Evolutionary conservation across 1,140 invertebrate genomes (phyloP), one percentile per base, ranked within the genome.

Genomic region (Drosophila gunungcola): DNA sequence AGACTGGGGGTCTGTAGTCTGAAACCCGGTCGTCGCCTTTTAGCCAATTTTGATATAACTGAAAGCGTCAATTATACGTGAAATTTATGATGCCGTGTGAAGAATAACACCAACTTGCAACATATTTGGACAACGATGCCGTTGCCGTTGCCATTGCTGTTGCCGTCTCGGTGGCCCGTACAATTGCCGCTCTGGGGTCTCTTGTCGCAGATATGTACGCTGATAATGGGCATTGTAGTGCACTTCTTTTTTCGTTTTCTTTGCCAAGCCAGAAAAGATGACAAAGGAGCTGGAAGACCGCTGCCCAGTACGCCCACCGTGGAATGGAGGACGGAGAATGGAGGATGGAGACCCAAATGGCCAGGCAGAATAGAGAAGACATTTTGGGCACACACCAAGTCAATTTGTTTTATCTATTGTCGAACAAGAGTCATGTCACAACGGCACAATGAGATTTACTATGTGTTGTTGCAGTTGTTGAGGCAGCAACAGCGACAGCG

Each of bases 331-430:
- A 57, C 1, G 38, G 41, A 57, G 51, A 73, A 84, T 34, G 48
- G 41, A 55, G 54, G 60, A 57, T 2, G 38, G 41, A 57, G 51
- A 49, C 45, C 21, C 43, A 55, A 64, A 58, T 34, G 56, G 55
- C 54, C 49, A 41, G 56, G 56, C 58, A 78, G 72, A 63, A 64
- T 85, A 89, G 84, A 78, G 80, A 88, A 80, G 88, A 88, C 88
- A 91, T 91, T 91, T 91, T 88, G 89, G 88, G 83, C 88, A 91
- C 88, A 91, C 88, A 91, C 89, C 83, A 91, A 91, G 88, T 91
- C 88, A 91, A 91, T 91, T 91, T 91, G 88, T 91, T 88, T 91
- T 91, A 91, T 91, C 88, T 91, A 91, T 91, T 91, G 88, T 91
- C 88, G 82, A 91, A 88, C 88, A 91, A 88, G 83, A 91, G 89